Base-by-base conservation (phyloP, 1,140 invertebrate genomes). In the Phortica variegata region DNA sequence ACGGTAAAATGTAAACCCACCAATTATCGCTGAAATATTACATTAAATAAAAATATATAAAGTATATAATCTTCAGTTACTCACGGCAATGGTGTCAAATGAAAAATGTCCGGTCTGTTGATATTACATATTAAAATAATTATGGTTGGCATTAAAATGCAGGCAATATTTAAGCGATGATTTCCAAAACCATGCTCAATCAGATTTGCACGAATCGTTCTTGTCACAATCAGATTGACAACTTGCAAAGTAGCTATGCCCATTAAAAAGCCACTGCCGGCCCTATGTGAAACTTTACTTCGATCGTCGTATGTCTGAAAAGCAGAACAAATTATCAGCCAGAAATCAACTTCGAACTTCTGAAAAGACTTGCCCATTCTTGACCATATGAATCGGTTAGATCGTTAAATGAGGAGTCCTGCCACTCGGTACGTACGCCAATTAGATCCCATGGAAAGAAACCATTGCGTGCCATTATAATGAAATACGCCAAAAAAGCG, bases 371-470 rank as follows among this genome's bases (percentile, higher is more conserved):
- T 1, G 23, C 62, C 63, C 62, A 66, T 44, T 66, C 63, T 34
- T 66, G 59, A 18, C 63, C 62, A 26, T 49, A 51, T 0, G 62
- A 57, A 20, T 66, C 62, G 3, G 32, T 16, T 7, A 66, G 7
- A 29, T 53, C 59, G 32, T 57, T 49, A 3, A 39, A 9, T 2
- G 20, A 5, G 0, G 29, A 8, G n/a, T 66, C 52, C 5, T 50
- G 21, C 59, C 56, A 66, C 0, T 17, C 0, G 1, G 9, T 2
- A 3, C 34, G 23, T 1, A 52, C 23, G 1, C 43, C 49, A 8
- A 54, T 6, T 13, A 66, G 20, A 7, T 9, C 32, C 6, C 17
- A 16, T 0, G 63, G 62, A 12, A 43, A 2, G 33, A 66, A 66
- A 19, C 62, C 62, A 17, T 34, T 47, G 1, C n/a, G 5, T 2